A percentile compares a stretch with the other conserved stretches of the same genome.
phyloP scores from a whole-genome alignment of 1,140 invertebrate species.

The Achatina immaculata region DNA sequence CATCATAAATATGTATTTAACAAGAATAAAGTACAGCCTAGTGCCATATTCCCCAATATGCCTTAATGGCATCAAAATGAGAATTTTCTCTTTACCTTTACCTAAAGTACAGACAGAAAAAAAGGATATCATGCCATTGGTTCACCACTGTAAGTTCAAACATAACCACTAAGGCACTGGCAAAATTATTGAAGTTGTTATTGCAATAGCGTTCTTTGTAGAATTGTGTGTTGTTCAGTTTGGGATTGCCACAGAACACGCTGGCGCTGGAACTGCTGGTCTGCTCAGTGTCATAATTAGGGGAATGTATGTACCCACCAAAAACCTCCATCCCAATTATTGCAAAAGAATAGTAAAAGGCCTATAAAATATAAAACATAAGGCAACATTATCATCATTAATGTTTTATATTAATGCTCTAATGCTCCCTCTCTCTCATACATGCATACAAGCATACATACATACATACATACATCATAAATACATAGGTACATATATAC shows the following conservation, averaged over 20 bases:
- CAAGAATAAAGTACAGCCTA: too few species aligned
- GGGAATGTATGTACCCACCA: slow-evolving; percentile 66
- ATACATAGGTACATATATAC: too few species aligned
- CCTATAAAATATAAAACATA: slow-evolving; percentile 56
- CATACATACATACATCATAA: too few species aligned
- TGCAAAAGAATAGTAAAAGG: slow-evolving; percentile 75
- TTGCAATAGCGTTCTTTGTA: slow-evolving; percentile 72
- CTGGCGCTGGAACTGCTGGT: not conserved
- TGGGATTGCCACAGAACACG: slow-evolving; percentile 71
- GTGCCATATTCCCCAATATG: too few species aligned
- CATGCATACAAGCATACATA: too few species aligned
- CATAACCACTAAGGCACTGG: slow-evolving; percentile 72
- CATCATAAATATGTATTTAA: too few species aligned
- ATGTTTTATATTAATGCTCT: too few species aligned
- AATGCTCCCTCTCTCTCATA: too few species aligned
- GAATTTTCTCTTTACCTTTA: too few species aligned
- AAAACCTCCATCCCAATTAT: slow-evolving; percentile 75
- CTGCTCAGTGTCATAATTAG: slow-evolving; percentile 55
- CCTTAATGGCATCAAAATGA: too few species aligned
- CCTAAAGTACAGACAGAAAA: too few species aligned
- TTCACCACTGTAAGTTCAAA: slow-evolving; percentile 75
- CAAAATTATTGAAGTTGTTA: slow-evolving; percentile 75
- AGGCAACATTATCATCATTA: too few species aligned
- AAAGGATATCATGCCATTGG: slow-evolving; percentile 76
- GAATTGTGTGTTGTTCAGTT: slow-evolving; percentile 71